Evolutionary conservation across 2,888 invertebrate genomes (phyloP).

Genomic region (Drosophila melanosoma): DNA sequence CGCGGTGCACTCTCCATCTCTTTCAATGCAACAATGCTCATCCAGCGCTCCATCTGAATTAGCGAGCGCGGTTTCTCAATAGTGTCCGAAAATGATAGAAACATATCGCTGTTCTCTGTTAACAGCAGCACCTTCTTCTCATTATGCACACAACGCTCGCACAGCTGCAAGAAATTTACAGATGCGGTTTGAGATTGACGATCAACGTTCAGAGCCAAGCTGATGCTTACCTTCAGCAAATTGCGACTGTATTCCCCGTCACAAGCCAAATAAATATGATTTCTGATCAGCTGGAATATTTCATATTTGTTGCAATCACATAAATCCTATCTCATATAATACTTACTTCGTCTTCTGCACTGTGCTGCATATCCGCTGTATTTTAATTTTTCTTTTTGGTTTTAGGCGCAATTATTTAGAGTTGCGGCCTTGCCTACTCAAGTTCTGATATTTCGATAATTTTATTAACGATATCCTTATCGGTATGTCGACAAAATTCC

Average conservation of each 20-base stretch:
- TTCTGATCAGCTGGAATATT: constrained; percentile 26
- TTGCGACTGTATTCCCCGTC: constrained; percentile 53
- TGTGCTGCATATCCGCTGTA: constrained; percentile 37
- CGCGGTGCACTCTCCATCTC: constrained; percentile 65
- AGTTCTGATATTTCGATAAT: neutral
- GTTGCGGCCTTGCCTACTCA: constrained; percentile 8
- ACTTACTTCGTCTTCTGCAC: constrained; percentile 39
- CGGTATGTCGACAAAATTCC: neutral
- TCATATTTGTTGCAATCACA: neutral
- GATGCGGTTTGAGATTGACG: neutral
- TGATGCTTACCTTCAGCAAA: constrained; percentile 47
- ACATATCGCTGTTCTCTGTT: constrained; percentile 25
- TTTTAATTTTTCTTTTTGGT: constrained; percentile 31
- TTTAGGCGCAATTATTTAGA: constrained; percentile 7
- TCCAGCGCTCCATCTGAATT: constrained; percentile 28
- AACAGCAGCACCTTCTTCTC: constrained; percentile 56
- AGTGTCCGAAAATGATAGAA: neutral
- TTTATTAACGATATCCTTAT: neutral
- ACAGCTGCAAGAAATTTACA: constrained; percentile 44
- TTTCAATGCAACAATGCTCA: constrained; percentile 27
- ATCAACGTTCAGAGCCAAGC: neutral
- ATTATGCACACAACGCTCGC: constrained; percentile 47
- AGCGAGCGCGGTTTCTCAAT: constrained; percentile 35
- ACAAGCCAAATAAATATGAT: constrained; percentile 57
- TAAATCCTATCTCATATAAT: neutral